phyloP scores from a whole-genome alignment of 1,140 invertebrate species.

The Procambarus virginalis region DNA sequence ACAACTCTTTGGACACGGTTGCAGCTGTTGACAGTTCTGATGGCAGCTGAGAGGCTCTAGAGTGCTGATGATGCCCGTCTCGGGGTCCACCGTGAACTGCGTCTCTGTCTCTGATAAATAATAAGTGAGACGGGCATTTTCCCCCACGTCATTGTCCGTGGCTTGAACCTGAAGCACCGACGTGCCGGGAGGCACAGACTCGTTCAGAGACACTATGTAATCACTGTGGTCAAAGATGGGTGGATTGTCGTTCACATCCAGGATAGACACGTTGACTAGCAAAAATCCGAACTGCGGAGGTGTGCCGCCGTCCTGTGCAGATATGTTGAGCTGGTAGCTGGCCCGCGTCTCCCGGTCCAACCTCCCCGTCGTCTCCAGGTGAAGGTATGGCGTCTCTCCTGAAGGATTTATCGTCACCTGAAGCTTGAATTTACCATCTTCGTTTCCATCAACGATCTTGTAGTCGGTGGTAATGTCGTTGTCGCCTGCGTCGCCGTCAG shows the following conservation, averaged over 20 bases:
- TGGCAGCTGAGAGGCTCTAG: constrained; percentile 79
- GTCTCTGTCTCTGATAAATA: constrained; percentile 90
- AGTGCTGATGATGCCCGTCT: constrained; percentile 89
- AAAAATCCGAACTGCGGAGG: constrained; percentile 88
- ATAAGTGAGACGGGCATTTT: constrained; percentile 94
- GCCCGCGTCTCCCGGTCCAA: constrained; percentile 90
- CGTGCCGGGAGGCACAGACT: constrained; percentile 91
- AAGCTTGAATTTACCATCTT: constrained; percentile 89
- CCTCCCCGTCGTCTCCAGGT: constrained; percentile 91
- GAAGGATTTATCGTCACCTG: constrained; percentile 90
- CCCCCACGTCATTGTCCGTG: constrained; percentile 91
- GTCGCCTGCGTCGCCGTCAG: constrained; percentile 87
- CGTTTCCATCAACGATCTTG: constrained; percentile 89
- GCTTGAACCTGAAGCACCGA: constrained; percentile 91
- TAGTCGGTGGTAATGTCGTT: constrained; percentile 92
- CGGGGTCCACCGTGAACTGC: constrained; percentile 91
- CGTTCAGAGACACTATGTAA: constrained; percentile 92
- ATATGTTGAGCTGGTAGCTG: constrained; percentile 90
- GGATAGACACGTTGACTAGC: constrained; percentile 90
- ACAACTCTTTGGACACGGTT: constrained; percentile 88
- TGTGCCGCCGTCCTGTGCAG: constrained; percentile 88
- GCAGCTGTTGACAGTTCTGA: constrained; percentile 82
- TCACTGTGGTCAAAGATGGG: constrained; percentile 95
- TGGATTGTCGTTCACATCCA: constrained; percentile 96
- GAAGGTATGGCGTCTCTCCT: constrained; percentile 90